These are phyloP conservation scores for Agriopis leucophaearia DNA, from an alignment of 2,888 invertebrate species.

Conservation along the genomic window DNA sequence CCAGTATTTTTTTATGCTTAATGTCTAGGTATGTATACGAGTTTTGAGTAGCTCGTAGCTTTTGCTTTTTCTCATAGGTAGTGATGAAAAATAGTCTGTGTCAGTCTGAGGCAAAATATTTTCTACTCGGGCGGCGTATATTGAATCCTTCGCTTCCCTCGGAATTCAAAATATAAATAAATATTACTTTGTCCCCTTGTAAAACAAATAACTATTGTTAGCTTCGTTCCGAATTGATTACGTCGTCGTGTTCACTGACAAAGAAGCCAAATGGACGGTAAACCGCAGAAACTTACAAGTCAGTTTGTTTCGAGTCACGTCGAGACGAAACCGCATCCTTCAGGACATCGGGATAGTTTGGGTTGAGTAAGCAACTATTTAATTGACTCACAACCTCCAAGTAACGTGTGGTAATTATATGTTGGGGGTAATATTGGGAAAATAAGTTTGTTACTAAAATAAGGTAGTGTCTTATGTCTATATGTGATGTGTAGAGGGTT, in stretches of 20 bases:
- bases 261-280: constrained; percentile 20
- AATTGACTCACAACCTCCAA: constrained; percentile 15
- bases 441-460: not conserved
- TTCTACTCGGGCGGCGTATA: no score
- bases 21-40: no score
- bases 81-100: no score
- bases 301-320: constrained; percentile 15
- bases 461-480: not conserved
- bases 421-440: not conserved
- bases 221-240: constrained; percentile 6
- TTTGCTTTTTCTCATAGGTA: no score
- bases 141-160: no score
- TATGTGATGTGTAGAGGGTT: no score
- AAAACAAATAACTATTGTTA: no score
- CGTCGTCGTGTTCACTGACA: constrained; percentile 15
- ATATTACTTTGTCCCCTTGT: no score
- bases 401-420: not conserved
- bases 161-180: no score
- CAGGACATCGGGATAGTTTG: constrained; percentile 20
- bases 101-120: no score
- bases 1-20: no score
- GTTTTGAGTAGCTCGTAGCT: no score
- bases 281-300: constrained; percentile 13
- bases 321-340: constrained; percentile 17
- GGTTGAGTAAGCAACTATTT: constrained; percentile 14